phyloP scores from a whole-genome alignment of 2,113 vertebrate species.

The Phocoena sinus region DNA sequence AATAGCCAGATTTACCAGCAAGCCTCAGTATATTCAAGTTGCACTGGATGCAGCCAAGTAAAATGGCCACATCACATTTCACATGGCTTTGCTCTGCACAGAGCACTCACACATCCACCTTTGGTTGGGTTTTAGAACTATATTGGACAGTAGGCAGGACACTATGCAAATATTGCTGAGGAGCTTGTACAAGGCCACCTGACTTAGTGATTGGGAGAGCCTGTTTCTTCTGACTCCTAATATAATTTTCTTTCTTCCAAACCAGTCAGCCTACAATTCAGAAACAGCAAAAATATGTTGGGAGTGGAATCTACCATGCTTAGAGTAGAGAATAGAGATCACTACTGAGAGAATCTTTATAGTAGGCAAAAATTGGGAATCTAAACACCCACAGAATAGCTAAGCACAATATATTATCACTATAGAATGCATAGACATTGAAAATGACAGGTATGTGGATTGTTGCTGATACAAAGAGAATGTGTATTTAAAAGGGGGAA shows the following conservation, averaged over 20 bases:
- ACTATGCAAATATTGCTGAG: not conserved
- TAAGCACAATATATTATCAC: not conserved
- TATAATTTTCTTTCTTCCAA: not conserved
- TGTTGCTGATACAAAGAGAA: not conserved
- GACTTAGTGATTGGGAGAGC: not conserved
- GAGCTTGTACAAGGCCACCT: not conserved
- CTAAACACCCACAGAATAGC: not conserved
- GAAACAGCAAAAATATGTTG: not conserved
- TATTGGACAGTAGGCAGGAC: not conserved
- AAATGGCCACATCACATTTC: not conserved
- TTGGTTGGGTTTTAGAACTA: not conserved
- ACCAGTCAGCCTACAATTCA: slow-evolving; percentile 2
- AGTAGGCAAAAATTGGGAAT: not conserved
- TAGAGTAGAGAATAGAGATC: not conserved
- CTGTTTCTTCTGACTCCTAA: not conserved
- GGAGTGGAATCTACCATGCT: not conserved
- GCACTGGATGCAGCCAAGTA: not conserved
- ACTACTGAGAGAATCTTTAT: not conserved
- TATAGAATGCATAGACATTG: not conserved
- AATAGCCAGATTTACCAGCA: not conserved
- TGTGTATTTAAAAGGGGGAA: not conserved
- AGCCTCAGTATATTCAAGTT: not conserved
- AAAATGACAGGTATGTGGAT: not conserved
- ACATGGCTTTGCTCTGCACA: not conserved
- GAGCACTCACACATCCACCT: not conserved